Base-by-base conservation (phyloP, 2,888 invertebrate genomes). In the Drosophila anomelani region DNA sequence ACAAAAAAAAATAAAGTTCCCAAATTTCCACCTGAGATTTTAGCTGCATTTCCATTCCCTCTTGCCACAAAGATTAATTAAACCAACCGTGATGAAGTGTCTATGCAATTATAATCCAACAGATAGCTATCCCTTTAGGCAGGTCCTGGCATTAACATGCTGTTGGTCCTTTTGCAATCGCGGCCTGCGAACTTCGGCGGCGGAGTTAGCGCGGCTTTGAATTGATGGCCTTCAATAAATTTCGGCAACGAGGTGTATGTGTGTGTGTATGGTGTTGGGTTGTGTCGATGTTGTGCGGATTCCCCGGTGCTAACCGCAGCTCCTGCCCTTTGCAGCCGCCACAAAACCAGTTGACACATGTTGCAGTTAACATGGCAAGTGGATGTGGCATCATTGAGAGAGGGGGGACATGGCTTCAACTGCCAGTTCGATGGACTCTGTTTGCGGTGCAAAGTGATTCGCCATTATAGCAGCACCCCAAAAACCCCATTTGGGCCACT, bases 261-360 rank as follows among this genome's bases (percentile, higher is more conserved):
- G 47, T 36, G 49, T 32, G 26, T n/a, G 47, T 29, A 20, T 20
- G 29, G 26, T 26, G 43, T 20, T 17, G 47, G 32, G 32, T 15
- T 47, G 43, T 23, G 23, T 36, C 39, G 39, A 34, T 54, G 34
- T 20, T 41, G 47, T 46, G n/a, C 15, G 20, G 8, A 39, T n/a
- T 10, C 34, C 17, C 43, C 15, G 15, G 47, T 15, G 51, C 57
- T 58, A 56, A 74, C 73, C 74, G 23, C 74, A 58, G 15, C 43
- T 39, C 29, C 10, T 53, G 49, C 60, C 36, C 32, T 12, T 29
- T 38, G 43, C 63, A 51, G 29, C 44, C 36, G 20, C 69, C 60
- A 13, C 73, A 58, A 79, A 81, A 63, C 71, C 76, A 78, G 75
- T 84, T 84, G 81, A 81, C 81, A 84, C 78, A 78, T 84, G 85